A percentile compares a stretch with the other conserved stretches of the same genome.
phyloP scores from a whole-genome alignment of 1,140 invertebrate genomes.

The Cyphomyrmex costatus region DNA sequence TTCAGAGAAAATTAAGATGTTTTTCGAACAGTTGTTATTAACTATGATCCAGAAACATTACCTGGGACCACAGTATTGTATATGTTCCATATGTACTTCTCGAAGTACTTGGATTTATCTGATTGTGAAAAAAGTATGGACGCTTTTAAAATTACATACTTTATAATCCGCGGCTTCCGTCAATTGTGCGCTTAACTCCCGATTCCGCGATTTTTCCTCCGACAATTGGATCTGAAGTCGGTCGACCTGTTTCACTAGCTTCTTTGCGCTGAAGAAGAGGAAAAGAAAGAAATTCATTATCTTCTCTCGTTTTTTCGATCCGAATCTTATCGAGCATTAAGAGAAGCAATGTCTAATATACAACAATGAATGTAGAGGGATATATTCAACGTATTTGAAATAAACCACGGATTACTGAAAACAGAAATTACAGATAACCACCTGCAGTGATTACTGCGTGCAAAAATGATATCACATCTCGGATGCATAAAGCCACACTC shows the following conservation, averaged over 20 bases:
- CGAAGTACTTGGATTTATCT: neutral
- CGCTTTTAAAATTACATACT: conserved; percentile 78
- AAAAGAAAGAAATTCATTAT: neutral
- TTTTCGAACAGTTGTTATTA: neutral
- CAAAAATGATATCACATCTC: conserved; percentile 14
- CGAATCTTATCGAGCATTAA: too few species aligned
- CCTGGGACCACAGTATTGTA: too few species aligned
- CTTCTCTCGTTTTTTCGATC: neutral
- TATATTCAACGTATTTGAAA: neutral
- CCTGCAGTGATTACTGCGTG: neutral
- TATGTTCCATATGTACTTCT: neutral
- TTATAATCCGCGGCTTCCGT: conserved; percentile 94
- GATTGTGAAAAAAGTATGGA: conserved; percentile 23
- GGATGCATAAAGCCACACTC: conserved; percentile 7
- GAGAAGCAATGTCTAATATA: neutral
- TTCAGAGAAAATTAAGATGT: too few species aligned
- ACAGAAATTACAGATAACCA: conserved; percentile 14
- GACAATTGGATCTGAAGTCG: conserved; percentile 90
- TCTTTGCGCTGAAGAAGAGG: conserved; percentile 88
- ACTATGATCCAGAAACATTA: too few species aligned
- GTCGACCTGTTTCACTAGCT: conserved; percentile 92
- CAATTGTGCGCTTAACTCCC: conserved; percentile 92
- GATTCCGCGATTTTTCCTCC: conserved; percentile 91
- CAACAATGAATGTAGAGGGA: neutral
- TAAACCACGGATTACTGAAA: conserved; percentile 3